Evolutionary conservation across 53 echinoderm and acorn worm genomes (phyloP).

Genomic region (Pentamera pediparva): DNA sequence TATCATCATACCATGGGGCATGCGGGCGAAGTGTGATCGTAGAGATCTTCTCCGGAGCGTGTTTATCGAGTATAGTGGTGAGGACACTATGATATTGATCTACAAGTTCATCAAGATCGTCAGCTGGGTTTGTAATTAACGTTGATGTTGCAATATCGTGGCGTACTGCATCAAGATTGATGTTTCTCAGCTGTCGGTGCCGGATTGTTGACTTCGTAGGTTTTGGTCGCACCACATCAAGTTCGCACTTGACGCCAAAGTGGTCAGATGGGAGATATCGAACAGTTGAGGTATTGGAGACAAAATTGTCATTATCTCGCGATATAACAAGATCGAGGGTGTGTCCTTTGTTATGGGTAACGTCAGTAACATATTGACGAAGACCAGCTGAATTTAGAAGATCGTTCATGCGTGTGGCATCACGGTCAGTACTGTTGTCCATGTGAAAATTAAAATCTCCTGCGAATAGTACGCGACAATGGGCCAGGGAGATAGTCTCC

Average conservation of each 20-base stretch:
- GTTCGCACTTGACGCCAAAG: conserved; percentile 13
- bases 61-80: conserved; percentile 1
- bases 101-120: conserved; percentile 18
- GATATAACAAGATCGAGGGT: conserved; percentile 27
- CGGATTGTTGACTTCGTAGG: background rate
- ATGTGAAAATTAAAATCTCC: too few relatives aligned
- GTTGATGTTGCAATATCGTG: background rate
- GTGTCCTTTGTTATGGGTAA: background rate
- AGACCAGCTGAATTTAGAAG: too few relatives aligned
- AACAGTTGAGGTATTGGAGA: background rate
- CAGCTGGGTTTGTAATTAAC: background rate
- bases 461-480: background rate
- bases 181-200: background rate
- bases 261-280: background rate
- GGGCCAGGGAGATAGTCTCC: background rate
- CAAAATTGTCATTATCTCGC: background rate
- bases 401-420: background rate
- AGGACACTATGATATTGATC: background rate
- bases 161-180: background rate
- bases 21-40: conserved; percentile 29
- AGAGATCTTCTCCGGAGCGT: conserved; percentile 23
- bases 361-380: too few relatives aligned
- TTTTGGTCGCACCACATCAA: conserved; percentile 5
- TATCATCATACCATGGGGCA: conserved; percentile 29
- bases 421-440: background rate